phyloP scores from a whole-genome alignment of 2,888 invertebrate genomes.

The Pyrrhia umbra region DNA sequence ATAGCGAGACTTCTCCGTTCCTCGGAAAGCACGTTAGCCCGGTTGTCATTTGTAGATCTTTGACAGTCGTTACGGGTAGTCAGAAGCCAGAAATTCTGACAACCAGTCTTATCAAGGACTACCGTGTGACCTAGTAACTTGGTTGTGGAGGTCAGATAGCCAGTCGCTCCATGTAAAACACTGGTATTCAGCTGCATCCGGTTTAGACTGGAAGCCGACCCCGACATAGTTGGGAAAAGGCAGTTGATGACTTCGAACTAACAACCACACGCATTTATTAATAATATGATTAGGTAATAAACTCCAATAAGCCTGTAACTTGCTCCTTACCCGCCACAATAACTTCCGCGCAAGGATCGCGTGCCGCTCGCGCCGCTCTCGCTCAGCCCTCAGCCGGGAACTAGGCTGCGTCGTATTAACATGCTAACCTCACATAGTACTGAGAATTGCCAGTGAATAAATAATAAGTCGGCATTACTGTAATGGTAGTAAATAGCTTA shows the following conservation, averaged over 20 bases:
- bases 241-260: background rate
- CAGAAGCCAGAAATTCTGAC: no score
- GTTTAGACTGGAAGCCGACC: no score
- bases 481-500: background rate
- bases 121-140: no score
- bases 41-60: no score
- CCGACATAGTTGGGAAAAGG: no score
- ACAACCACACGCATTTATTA: background rate
- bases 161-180: no score
- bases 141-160: no score
- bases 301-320: constrained; percentile 10
- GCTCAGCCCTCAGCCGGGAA: constrained; percentile 16
- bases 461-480: background rate
- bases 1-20: no score
- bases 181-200: no score
- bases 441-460: background rate
- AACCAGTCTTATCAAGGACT: no score
- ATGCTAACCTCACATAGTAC: background rate
- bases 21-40: no score
- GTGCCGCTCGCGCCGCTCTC: constrained; percentile 44
- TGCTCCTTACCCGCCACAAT: constrained; percentile 24
- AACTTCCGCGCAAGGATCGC: constrained; percentile 58
- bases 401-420: constrained; percentile 19
- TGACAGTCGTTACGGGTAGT: no score
- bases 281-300: background rate